Conservation (phyloP, 2,797 vertebrate species). For the Onychomys arenicola region DNA sequence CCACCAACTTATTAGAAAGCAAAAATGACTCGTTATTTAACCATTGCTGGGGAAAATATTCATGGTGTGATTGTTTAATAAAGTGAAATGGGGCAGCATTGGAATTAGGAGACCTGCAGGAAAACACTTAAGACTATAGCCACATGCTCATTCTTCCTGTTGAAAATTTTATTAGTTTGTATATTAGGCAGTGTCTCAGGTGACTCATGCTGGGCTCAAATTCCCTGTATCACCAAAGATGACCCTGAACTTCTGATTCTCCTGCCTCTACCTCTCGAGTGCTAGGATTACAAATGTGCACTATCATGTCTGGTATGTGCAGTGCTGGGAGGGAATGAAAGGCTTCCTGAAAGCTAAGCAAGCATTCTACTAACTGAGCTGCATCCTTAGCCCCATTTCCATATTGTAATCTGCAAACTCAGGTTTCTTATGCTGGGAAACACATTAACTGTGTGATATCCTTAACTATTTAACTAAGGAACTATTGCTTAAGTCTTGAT, state of each 20-base stretch:
- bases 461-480: background rate
- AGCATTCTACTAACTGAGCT: background rate
- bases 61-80: background rate
- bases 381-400: background rate
- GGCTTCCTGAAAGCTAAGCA: background rate
- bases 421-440: conserved; percentile 14
- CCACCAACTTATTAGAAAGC: conserved; percentile 5
- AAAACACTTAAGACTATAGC: background rate
- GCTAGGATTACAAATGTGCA: background rate
- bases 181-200: background rate
- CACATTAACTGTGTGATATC: background rate
- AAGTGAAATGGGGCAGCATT: background rate
- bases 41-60: conserved; percentile 3
- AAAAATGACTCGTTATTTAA: background rate
- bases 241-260: background rate
- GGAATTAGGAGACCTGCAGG: background rate
- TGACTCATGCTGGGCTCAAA: background rate
- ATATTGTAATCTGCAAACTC: conserved; percentile 57
- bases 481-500: background rate
- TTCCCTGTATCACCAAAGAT: background rate
- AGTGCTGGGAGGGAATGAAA: background rate
- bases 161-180: conserved; percentile 39
- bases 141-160: background rate
- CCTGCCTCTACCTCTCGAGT: background rate
- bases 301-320: background rate